Evolutionary conservation across 2,113 vertebrate species (phyloP).

Genomic region (Pongo pygmaeus): DNA sequence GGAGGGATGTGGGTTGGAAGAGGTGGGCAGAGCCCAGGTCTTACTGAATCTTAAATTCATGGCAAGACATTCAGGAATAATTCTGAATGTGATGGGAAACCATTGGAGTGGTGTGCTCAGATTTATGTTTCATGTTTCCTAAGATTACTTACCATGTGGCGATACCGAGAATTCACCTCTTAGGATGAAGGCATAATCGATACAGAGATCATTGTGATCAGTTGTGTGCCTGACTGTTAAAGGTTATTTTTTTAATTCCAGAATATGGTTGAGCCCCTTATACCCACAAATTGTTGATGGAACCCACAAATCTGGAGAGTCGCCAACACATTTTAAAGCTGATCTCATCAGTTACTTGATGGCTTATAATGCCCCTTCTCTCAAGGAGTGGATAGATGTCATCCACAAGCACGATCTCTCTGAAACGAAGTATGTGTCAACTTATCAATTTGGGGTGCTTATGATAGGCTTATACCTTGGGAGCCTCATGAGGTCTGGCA

Average conservation of each 20-base stretch:
- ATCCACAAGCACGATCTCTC: constrained; percentile 95
- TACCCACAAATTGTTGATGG: constrained; percentile 89
- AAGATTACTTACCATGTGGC: not conserved
- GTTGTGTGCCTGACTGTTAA: not conserved
- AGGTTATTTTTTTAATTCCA: constrained; percentile 68
- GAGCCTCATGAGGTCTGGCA: fast-evolving
- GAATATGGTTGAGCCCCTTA: constrained; percentile 97
- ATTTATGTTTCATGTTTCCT: not conserved
- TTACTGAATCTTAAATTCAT: not conserved
- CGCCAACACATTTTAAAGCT: constrained; percentile 92
- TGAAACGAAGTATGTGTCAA: constrained; percentile 88
- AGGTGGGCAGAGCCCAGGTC: not conserved
- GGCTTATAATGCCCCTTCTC: constrained; percentile 88
- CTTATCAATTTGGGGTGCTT: not conserved
- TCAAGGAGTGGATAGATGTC: constrained; percentile 91
- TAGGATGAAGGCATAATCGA: fast-evolving
- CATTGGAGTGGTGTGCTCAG: fast-evolving
- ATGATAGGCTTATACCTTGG: not conserved
- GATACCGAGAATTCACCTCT: not conserved
- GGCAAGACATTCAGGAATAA: not conserved
- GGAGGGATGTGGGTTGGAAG: not conserved
- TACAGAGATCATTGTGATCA: not conserved
- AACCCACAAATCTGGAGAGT: constrained; percentile 88
- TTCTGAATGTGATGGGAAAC: not conserved
- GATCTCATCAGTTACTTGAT: constrained; percentile 93